Conservation (phyloP, 2,113 vertebrate species). For the Oenanthe melanoleuca region DNA sequence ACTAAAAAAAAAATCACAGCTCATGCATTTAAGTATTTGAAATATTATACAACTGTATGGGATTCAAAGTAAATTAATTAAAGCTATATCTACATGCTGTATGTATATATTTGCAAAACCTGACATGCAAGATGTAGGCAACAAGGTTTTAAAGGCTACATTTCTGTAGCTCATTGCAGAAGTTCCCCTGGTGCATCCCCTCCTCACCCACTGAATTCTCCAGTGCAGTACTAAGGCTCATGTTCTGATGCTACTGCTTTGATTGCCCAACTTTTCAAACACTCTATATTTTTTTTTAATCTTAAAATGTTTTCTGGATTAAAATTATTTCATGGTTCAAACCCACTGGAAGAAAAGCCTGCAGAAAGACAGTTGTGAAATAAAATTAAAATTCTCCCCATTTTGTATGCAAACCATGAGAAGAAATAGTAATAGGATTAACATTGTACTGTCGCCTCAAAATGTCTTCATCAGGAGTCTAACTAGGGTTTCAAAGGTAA, state of each 20-base stretch:
- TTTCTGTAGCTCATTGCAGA: background rate
- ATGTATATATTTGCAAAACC: background rate
- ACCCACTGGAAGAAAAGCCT: background rate
- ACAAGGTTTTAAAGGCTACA: background rate
- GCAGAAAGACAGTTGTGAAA: background rate
- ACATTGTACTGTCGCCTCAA: background rate
- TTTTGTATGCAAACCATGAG: background rate
- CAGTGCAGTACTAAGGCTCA: background rate
- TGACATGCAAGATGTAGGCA: background rate
- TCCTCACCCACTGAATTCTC: background rate
- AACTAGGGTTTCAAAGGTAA: background rate
- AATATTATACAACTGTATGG: background rate
- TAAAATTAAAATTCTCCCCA: background rate
- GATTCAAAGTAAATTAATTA: background rate
- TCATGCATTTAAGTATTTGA: background rate
- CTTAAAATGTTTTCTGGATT: background rate
- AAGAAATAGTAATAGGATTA: background rate
- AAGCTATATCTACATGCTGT: background rate
- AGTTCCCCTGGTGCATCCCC: background rate
- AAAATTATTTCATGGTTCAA: background rate
- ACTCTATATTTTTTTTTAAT: background rate
- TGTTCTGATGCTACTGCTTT: background rate
- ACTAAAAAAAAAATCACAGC: background rate
- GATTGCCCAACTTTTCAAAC: background rate
- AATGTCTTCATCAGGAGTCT: background rate